These are phyloP conservation scores for Xanthia togata DNA, from an alignment of 2,888 invertebrate genomes.

Conservation along the genomic window DNA sequence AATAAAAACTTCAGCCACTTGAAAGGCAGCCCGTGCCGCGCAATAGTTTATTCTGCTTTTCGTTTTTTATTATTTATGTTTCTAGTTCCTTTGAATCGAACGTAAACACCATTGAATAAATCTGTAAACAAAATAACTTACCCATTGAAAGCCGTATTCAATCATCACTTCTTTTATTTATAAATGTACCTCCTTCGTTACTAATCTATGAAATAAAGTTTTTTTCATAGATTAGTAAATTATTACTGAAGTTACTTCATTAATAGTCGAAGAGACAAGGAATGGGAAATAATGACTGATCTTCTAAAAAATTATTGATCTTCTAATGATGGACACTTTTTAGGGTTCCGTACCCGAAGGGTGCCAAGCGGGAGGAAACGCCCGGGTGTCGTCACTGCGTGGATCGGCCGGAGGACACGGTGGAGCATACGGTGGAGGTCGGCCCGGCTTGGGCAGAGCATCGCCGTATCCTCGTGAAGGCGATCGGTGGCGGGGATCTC, in stretches of 20 bases:
- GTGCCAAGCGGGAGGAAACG: no score
- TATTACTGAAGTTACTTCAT: neutral
- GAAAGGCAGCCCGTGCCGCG: conserved; percentile 9
- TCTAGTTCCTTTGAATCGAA: conserved; percentile 37
- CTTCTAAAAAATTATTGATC: neutral
- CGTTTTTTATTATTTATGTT: neutral
- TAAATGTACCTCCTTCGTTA: neutral
- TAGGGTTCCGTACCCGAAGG: no score
- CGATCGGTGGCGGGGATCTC: no score
- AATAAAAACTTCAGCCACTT: conserved; percentile 15
- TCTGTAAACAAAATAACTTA: conserved; percentile 41
- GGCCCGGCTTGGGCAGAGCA: no score
- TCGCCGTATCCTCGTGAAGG: no score
- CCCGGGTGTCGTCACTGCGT: no score
- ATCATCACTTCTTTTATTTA: conserved; percentile 27
- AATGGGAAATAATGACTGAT: neutral
- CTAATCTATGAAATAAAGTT: conserved; percentile 8
- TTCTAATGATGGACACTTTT: neutral
- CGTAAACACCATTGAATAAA: conserved; percentile 39
- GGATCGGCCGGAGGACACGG: no score
- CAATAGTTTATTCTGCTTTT: conserved; percentile 23
- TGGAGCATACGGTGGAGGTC: no score
- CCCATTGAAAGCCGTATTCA: conserved; percentile 30
- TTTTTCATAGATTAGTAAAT: no score
- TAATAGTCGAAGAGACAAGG: conserved; percentile 6